phyloP scores from a whole-genome alignment of 2,888 invertebrate species.

The Hydraecia micacea region DNA sequence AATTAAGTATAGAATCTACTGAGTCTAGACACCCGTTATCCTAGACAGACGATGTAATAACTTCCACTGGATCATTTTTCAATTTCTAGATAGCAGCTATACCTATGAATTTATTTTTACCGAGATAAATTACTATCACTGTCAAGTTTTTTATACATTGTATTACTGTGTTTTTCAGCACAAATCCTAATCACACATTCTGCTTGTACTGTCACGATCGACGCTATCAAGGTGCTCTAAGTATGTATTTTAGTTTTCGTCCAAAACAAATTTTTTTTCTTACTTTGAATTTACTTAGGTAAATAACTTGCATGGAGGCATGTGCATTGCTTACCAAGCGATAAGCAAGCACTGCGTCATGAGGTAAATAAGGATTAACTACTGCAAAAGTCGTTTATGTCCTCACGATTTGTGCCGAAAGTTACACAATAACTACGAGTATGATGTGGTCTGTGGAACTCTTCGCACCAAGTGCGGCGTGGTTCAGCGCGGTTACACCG shows the following conservation, averaged over 20 bases:
- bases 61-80: not conserved
- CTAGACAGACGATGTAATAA: slow-evolving; percentile 21
- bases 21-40: slow-evolving; percentile 16
- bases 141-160: not conserved
- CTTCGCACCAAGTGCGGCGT: not conserved
- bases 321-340: not conserved
- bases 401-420: not conserved
- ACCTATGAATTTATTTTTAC: slow-evolving; percentile 1
- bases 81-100: slow-evolving; percentile 7
- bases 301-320: not conserved
- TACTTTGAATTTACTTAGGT: no score
- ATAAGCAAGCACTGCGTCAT: not conserved
- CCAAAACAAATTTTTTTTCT: no score
- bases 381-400: no score
- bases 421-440: not conserved
- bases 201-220: no score
- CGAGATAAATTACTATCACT: not conserved
- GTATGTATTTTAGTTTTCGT: not conserved
- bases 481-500: not conserved
- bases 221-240: not conserved
- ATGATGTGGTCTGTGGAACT: not conserved
- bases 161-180: not conserved
- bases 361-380: not conserved
- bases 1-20: not conserved
- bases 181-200: not conserved